Conservation (phyloP, 2,888 invertebrate genomes). For the Conomelus anceps region DNA sequence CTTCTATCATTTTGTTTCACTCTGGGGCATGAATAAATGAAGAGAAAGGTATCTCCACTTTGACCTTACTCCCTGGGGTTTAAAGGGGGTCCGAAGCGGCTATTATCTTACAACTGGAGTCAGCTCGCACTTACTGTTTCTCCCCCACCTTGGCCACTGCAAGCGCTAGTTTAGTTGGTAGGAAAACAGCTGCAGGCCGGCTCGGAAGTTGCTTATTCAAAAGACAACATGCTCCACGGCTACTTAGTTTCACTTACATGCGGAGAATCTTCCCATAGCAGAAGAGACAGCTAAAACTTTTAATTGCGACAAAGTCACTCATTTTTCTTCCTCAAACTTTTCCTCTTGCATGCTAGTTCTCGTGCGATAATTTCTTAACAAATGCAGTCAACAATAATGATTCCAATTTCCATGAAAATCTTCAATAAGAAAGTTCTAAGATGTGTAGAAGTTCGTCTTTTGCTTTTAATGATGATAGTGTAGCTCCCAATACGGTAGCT, state of each 20-base stretch:
- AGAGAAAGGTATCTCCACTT: neutral
- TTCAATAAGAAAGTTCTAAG: no score
- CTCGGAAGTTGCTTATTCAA: neutral
- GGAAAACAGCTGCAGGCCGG: neutral
- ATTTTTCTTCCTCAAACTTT: neutral
- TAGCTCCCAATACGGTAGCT: no score
- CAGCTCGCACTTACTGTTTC: neutral
- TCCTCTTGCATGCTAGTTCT: no score
- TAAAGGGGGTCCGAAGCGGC: neutral
- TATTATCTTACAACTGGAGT: neutral
- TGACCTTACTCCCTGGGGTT: neutral
- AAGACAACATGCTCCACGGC: no score
- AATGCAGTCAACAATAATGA: no score
- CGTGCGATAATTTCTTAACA: no score
- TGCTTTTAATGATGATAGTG: no score
- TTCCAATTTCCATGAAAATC: no score
- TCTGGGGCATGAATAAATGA: neutral
- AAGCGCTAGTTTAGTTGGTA: neutral
- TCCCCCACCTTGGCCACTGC: neutral
- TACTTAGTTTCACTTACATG: neutral
- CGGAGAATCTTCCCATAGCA: no score
- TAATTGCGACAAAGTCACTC: neutral
- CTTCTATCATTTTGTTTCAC: neutral
- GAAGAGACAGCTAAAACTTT: neutral
- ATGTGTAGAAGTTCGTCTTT: no score